Evolutionary conservation across 1,140 invertebrate genomes (phyloP).

Genomic region (Polyergus mexicanus): DNA sequence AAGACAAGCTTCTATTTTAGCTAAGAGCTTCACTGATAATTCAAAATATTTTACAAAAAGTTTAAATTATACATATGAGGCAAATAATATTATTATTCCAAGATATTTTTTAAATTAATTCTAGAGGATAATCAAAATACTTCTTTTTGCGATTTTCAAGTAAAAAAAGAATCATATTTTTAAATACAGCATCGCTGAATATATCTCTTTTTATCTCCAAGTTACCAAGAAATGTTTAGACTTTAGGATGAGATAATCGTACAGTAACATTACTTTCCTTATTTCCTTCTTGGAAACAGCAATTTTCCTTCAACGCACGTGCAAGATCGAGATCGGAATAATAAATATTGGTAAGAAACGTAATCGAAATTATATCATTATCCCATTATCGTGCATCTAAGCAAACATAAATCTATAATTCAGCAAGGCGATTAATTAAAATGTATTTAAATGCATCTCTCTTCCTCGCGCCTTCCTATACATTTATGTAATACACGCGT

Average conservation of each 20-base stretch:
- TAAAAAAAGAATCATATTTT: neutral
- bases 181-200: neutral
- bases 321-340: constrained; percentile 11
- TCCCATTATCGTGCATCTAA: constrained; percentile 3
- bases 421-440: neutral
- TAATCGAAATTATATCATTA: neutral
- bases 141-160: neutral
- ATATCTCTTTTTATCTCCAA: neutral
- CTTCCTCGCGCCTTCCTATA: neutral
- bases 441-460: neutral
- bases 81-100: neutral
- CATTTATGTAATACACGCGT: neutral
- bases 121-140: neutral
- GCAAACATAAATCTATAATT: constrained; percentile 12
- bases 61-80: neutral
- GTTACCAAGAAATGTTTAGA: neutral
- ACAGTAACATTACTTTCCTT: constrained; percentile 17
- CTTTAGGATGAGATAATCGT: neutral
- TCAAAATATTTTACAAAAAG: neutral
- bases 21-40: neutral
- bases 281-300: constrained; percentile 3
- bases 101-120: neutral
- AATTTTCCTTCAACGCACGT: neutral
- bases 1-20: neutral
- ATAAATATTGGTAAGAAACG: constrained; percentile 15